Evolutionary conservation across 2,113 vertebrate genomes (phyloP), one percentile per base, ranked within the genome.

Genomic region (Tamias sibiricus): DNA sequence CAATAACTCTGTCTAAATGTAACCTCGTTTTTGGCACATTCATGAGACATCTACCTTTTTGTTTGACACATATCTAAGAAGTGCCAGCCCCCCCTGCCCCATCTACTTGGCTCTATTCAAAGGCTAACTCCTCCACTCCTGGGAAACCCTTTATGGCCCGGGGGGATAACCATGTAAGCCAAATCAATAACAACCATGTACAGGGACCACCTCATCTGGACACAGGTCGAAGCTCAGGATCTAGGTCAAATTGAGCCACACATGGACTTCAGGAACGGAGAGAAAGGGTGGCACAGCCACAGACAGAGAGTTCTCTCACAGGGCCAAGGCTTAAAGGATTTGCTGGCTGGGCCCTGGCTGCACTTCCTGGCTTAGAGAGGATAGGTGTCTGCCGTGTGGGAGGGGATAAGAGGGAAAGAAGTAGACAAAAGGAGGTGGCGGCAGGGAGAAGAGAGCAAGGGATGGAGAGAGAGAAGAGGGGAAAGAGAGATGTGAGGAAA

Each of bases 341-440:
- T 59, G 22, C 35, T 28, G 32, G 42, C 10, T 69, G 16, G 10
- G 44, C 16, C 57, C 16, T 22, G 35, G 14, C 9, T 30, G 7
- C 12, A 0, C 20, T 74, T 72, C 42, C 12, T 52, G 64, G 24
- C 6, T 62, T 12, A 68, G 40, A 16, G 26, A 37, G 8, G 24
- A 49, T 68, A 4, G 6, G 11, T 17, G 64, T 16, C 16, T 40
- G 19, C 35, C 14, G 0, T 12, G 68, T 49, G 47, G 87, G 37
- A 68, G 9, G 37, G 44, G 44, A 42, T 17, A 12, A 20, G 7
- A 20, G 8, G 26, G 16, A 32, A 40, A 26, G 24, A 2, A 32
- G 13, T 17, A 10, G 26, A 11, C 3, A 22, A 24, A 26, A 4
- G 9, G 6, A 8, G 68, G 0, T n/a, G 20, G 3, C 47, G 17